Evolutionary conservation across 2,113 vertebrate genomes (phyloP).

Genomic region (Hiodon tergisus): DNA sequence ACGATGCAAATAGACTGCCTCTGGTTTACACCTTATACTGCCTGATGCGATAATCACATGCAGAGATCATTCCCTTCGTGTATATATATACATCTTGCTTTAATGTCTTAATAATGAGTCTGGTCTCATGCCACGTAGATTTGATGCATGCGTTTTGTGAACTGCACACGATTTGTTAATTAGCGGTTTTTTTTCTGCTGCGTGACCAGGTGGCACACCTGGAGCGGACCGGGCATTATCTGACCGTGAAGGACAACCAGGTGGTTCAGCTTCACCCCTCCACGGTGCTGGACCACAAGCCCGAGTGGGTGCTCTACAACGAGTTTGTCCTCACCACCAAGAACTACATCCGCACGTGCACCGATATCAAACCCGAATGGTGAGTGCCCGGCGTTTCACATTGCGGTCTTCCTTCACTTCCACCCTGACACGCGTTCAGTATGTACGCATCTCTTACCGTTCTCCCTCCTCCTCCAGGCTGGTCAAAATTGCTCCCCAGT

Average conservation of each 20-base stretch:
- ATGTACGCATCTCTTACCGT: slow-evolving; percentile 37
- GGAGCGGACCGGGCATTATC: slow-evolving; percentile 91
- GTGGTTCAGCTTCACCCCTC: slow-evolving; percentile 95
- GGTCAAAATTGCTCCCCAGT: slow-evolving; percentile 92
- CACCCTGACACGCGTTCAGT: too few relatives aligned
- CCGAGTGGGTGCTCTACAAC: slow-evolving; percentile 96
- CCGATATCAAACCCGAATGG: slow-evolving; percentile 95
- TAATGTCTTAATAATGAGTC: neutral
- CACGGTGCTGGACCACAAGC: slow-evolving; percentile 94
- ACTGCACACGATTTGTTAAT: slow-evolving; percentile 20
- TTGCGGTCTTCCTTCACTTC: neutral
- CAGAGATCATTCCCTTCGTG: neutral
- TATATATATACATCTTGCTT: neutral
- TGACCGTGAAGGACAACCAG: slow-evolving; percentile 96
- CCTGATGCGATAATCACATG: neutral
- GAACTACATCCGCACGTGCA: slow-evolving; percentile 96
- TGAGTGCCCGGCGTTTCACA: slow-evolving; percentile 46
- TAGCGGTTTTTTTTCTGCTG: slow-evolving; percentile 14
- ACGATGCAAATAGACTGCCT: neutral
- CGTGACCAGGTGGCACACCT: slow-evolving; percentile 81
- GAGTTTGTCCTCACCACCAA: slow-evolving; percentile 97
- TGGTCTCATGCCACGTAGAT: neutral
- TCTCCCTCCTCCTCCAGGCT: slow-evolving; percentile 70
- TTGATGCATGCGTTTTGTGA: slow-evolving; percentile 2
- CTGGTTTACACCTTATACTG: neutral